Percentiles rank a stretch among this genome's conserved stretches.
These are phyloP conservation scores for Ceriagrion tenellum DNA, from an alignment of 2,888 invertebrate species.

Conservation along the genomic window DNA sequence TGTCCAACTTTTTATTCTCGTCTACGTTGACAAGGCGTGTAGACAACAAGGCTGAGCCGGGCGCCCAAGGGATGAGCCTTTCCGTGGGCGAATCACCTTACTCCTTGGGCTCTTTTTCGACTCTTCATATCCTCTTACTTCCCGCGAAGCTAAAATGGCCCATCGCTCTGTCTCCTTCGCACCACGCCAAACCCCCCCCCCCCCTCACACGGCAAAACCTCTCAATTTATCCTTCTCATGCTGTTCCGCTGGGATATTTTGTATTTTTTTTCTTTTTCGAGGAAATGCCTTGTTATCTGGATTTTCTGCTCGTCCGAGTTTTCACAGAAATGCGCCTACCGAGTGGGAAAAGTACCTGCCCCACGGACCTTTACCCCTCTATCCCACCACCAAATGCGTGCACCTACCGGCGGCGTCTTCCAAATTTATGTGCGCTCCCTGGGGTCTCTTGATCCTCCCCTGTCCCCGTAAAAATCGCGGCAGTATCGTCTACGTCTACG, in stretches of 20 bases:
- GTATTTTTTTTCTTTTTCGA: not conserved
- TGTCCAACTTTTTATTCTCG: slow-evolving; percentile 7
- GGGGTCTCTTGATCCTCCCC: not conserved
- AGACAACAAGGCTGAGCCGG: not conserved
- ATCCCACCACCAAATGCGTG: not conserved
- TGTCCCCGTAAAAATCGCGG: not conserved
- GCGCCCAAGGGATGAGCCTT: not conserved
- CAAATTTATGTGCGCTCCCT: not conserved
- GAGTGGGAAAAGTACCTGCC: not conserved
- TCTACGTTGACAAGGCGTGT: not conserved
- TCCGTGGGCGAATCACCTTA: not conserved
- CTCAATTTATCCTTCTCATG: not conserved
- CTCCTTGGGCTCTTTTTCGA: not conserved
- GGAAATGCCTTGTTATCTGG: slow-evolving; percentile 28
- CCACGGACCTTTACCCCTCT: not conserved
- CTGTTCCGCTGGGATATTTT: not conserved
- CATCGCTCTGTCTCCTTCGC: not conserved
- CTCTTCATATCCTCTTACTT: not conserved
- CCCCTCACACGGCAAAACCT: not conserved
- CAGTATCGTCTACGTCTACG: too few species aligned
- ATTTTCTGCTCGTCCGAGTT: slow-evolving; percentile 10
- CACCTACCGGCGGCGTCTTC: not conserved
- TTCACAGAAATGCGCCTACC: not conserved
- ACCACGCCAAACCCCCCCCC: not conserved
- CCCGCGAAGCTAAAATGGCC: not conserved